Evolutionary conservation across 2,113 vertebrate species (phyloP), one percentile per base, ranked within the genome.

Genomic region (Ceyx margarethae): DNA sequence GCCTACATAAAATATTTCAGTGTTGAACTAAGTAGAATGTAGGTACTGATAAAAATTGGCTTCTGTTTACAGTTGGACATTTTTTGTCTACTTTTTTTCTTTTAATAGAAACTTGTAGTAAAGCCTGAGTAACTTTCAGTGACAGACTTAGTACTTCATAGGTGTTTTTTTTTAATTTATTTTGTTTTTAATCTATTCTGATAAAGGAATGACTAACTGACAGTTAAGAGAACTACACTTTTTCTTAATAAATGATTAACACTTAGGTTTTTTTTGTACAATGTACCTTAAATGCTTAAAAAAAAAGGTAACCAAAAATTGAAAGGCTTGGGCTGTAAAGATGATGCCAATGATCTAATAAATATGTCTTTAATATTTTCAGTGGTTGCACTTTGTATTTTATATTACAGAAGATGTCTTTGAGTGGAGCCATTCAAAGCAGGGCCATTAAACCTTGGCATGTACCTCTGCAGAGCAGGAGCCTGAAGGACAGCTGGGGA

Each of bases 401-500:
- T 22, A 13, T 51, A 33, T 71, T 26, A 1, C 22, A 56, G 33
- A 60, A 58, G 19, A 4, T 40, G 29, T 5, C 15, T 76, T 16
- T 61, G 40, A 73, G 25, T 17, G 22, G 56, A 33, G 54, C 40
- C 58, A 2, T 65, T 66, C 33, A 15, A 40, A 58, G 57, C 19
- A 40, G 29, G 3, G 2, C 13, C 15, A 51, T 45, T 43, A 21
- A 68, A 25, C 28, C 5, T 28, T 23, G 53, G 45, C 19, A 3
- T 9, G 5, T 10, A 9, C 17, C 0, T 13, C n/a, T 61, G 64
- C 50, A 43, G 50, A 33, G 2, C 3, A 5, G 3, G 56, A 81
- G 75, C n/a, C 20, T 42, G 61, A 29, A 48, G 46, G 46, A 11
- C 5, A n/a, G 3, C 13, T 0, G 1, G 5, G 53, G 57, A 50